These are phyloP conservation scores for Labeo catla DNA, from an alignment of 2,113 vertebrate genomes.

Conservation along the genomic window DNA sequence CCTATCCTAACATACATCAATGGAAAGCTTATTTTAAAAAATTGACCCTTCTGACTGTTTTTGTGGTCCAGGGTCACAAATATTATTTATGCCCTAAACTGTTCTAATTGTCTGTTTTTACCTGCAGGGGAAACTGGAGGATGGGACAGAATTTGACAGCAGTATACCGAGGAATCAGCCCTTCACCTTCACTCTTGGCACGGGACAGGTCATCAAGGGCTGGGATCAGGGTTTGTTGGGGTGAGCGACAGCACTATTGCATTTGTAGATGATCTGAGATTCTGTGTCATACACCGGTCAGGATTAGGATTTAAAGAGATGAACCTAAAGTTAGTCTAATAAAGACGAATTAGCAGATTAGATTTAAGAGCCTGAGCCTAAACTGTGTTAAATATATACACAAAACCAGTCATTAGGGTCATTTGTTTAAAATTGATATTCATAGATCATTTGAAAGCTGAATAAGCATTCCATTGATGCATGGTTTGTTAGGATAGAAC, in stretches of 20 bases:
- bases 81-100: not conserved
- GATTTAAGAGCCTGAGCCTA: no score
- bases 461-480: no score
- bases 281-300: not conserved
- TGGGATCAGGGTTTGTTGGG: constrained; percentile 86
- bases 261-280: not conserved
- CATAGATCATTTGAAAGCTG: no score
- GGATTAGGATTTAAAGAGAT: not conserved
- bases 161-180: constrained; percentile 86
- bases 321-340: not conserved
- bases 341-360: not conserved
- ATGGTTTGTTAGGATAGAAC: no score
- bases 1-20: no score
- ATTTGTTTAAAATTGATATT: no score
- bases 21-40: no score
- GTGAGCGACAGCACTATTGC: not conserved
- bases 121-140: constrained; percentile 85
- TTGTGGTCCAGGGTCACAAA: no score
- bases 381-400: no score
- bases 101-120: not conserved
- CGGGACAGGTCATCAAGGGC: constrained; percentile 92
- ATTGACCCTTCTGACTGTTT: no score
- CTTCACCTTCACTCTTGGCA: constrained; percentile 89
- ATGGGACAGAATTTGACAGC: constrained; percentile 93
- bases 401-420: no score